A percentile compares a stretch with the other conserved stretches of the same genome.
These are phyloP conservation scores for Griposia aprilina DNA, from an alignment of 2,888 invertebrate genomes.

Conservation along the genomic window DNA sequence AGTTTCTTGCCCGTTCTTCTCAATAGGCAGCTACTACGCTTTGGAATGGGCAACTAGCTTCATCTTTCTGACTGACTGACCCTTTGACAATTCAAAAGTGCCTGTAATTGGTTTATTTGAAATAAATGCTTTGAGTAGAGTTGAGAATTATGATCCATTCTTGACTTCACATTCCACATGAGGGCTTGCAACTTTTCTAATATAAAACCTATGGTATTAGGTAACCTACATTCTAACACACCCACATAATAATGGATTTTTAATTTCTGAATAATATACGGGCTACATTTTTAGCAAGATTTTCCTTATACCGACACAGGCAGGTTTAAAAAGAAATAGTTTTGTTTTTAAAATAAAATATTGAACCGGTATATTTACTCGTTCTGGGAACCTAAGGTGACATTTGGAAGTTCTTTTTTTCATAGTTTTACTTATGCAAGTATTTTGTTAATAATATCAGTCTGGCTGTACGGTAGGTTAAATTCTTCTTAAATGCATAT, in stretches of 20 bases:
- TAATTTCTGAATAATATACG: neutral
- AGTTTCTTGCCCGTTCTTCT: no score
- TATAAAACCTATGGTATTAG: neutral
- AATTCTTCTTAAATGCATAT: neutral
- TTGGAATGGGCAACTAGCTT: no score
- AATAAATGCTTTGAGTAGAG: no score
- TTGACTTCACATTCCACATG: no score
- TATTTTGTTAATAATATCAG: neutral
- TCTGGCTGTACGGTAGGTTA: neutral
- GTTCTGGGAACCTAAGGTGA: no score
- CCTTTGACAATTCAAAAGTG: no score
- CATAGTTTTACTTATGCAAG: neutral
- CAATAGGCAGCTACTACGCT: no score
- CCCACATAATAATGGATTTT: neutral
- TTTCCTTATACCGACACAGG: neutral
- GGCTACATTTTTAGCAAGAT: neutral
- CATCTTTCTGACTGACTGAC: no score
- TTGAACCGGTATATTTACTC: neutral
- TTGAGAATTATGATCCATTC: no score
- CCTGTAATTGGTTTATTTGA: no score
- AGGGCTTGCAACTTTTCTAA: neutral
- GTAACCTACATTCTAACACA: neutral
- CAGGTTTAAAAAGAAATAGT: neutral
- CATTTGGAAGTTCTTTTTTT: no score
- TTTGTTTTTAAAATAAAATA: neutral